A percentile compares a stretch with the other conserved stretches of the same genome.
Evolutionary conservation across 1,140 invertebrate genomes (phyloP).

Genomic region (Aphaenogaster ashmeadi): DNA sequence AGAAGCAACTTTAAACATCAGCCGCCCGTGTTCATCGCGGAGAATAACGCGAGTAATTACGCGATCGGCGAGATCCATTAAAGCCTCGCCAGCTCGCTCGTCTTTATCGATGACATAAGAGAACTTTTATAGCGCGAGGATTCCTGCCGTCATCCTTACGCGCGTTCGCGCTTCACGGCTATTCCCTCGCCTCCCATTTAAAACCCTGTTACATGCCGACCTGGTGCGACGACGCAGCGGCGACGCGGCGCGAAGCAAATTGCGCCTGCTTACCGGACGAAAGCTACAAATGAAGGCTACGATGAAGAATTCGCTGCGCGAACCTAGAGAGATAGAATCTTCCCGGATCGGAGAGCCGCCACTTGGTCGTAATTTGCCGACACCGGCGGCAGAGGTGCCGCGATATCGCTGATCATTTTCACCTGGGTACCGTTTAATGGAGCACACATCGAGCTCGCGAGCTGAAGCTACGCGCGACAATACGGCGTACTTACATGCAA

Average conservation of each 20-base stretch:
- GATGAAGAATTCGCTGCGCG: constrained; percentile 9
- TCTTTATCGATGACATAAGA: constrained; percentile 62
- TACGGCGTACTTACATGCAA: not conserved
- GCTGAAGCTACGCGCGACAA: not conserved
- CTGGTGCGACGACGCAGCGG: not conserved
- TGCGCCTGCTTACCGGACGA: constrained; percentile 15
- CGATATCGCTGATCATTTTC: constrained; percentile 27
- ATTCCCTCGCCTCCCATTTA: not conserved
- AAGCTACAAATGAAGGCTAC: constrained; percentile 22
- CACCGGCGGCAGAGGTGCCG: not conserved
- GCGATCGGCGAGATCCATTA: constrained; percentile 43
- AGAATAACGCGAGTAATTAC: constrained; percentile 55
- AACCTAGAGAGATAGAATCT: constrained; percentile 20
- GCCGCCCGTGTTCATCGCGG: constrained; percentile 11
- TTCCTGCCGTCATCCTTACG: constrained; percentile 42
- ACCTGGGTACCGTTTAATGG: constrained; percentile 17
- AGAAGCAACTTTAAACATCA: constrained; percentile 20
- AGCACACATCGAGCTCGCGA: not conserved
- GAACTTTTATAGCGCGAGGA: constrained; percentile 58
- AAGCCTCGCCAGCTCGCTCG: constrained; percentile 39
- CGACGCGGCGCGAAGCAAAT: constrained; percentile 12
- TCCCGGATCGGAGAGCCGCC: not conserved
- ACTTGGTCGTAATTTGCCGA: constrained; percentile 24
- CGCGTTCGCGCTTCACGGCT: not conserved
- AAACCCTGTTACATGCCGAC: constrained; percentile 28